Base-by-base conservation (phyloP, 1,140 invertebrate species). In the Dreissena rostriformis region DNA sequence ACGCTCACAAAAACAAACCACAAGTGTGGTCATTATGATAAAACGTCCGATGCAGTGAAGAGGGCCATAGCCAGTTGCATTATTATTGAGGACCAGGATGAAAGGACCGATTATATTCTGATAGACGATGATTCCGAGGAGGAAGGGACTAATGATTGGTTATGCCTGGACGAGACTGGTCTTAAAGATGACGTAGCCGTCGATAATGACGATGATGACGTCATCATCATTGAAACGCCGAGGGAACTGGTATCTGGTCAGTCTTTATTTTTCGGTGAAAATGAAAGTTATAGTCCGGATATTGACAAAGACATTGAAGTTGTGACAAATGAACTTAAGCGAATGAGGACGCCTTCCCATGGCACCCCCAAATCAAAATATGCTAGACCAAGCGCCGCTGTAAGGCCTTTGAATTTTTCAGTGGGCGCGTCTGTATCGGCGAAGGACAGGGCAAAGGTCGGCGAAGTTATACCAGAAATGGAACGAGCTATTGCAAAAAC, bases 31-130 rank as follows among this genome's bases (percentile, higher is more conserved):
- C 55, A 79, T 19, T 79, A 71, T 55, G 77, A 14, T 11, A 22
- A 79, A 67, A 65, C 67, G 17, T 55, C 77, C 15, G 77, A 79
- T 70, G 77, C 77, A 7, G 77, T 79, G 10, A 70, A 68, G 61
- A 15, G 66, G 17, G 77, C 77, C 17, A 79, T 79, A 67, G 77
- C 53, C 19, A 29, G 77, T 28, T 79, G 66, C 49, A 24, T 79
- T 0, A 19, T 70, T 5, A 19, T 15, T 8, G 51, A 79, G 7
- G 24, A 70, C 10, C 14, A 55, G 4, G 39, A 14, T 29, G 52
- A 14, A 8, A 22, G n/a, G 15, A 65, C 51, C 4, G 39, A 51
- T 17, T 39, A 51, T 5, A 67, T 51, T 49, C 29, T 67, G 14
- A 70, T 70, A 1, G 51, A 61, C 15, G 39, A 61, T 57, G 66